Conservation (phyloP, 1,140 invertebrate species). For the Brachionus sp. region DNA sequence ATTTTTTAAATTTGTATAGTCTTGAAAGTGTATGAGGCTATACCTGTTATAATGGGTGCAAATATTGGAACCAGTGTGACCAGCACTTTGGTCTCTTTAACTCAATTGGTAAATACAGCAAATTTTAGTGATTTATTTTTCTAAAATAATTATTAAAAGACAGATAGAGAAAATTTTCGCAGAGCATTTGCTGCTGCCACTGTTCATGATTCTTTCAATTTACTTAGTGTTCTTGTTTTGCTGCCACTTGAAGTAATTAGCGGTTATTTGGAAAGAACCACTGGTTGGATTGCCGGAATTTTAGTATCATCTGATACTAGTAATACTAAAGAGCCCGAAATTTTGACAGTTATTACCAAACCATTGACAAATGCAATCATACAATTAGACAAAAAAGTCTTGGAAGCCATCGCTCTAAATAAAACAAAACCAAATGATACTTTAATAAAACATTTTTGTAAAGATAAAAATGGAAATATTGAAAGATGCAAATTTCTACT, state of each 20-base stretch:
- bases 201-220: conserved; percentile 65
- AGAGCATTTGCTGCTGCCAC: conserved; percentile 64
- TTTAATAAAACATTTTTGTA: conserved; percentile 48
- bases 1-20: no score
- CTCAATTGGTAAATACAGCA: conserved; percentile 5
- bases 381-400: conserved; percentile 60
- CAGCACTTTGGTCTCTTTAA: conserved; percentile 65
- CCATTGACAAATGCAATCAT: conserved; percentile 45
- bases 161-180: conserved; percentile 59
- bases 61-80: conserved; percentile 67
- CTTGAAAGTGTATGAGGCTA: conserved; percentile 52
- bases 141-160: conserved; percentile 49
- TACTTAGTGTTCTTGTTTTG: conserved; percentile 61
- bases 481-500: conserved; percentile 3
- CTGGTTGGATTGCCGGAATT: neutral
- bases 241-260: conserved; percentile 60
- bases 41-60: conserved; percentile 66
- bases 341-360: conserved; percentile 60
- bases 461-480: conserved; percentile 48
- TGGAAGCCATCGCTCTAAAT: conserved; percentile 54
- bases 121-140: conserved; percentile 63
- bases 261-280: conserved; percentile 48
- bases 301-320: neutral
- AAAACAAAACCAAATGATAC: conserved; percentile 47
- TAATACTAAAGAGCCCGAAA: conserved; percentile 50